Percentiles rank a stretch among this genome's conserved stretches.
Conservation (phyloP, 2,113 vertebrate species). For the Sitta europaea region DNA sequence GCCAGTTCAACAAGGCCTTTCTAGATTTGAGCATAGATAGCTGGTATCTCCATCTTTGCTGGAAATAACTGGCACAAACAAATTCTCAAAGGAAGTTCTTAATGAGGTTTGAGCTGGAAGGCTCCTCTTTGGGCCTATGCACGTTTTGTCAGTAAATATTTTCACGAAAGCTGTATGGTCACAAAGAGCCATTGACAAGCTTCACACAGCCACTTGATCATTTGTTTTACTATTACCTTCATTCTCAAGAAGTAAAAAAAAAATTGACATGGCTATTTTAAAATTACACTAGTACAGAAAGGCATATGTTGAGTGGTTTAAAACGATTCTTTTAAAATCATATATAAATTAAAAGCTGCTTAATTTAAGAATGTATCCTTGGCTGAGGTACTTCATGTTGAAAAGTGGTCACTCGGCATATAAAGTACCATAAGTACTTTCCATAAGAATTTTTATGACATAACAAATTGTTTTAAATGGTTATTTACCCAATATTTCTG, state of each 20-base stretch:
- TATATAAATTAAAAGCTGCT: slow-evolving; percentile 60
- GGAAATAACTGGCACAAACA: background rate
- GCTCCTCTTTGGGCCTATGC: background rate
- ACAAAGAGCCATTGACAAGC: background rate
- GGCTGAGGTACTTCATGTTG: slow-evolving; percentile 37
- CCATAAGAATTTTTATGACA: slow-evolving; percentile 48
- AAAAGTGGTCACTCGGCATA: slow-evolving; percentile 66
- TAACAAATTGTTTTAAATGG: background rate
- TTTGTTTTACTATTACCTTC: background rate
- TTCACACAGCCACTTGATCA: background rate
- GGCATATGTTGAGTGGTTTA: slow-evolving; percentile 6
- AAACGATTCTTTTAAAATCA: background rate
- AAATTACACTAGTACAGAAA: background rate
- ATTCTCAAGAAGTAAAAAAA: background rate
- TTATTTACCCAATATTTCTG: slow-evolving; percentile 60
- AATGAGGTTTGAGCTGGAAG: background rate
- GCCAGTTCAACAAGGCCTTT: background rate
- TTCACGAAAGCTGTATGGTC: slow-evolving; percentile 1
- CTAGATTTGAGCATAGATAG: background rate
- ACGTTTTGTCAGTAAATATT: background rate
- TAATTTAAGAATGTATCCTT: slow-evolving; percentile 69
- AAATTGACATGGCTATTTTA: background rate
- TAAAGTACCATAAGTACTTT: slow-evolving; percentile 37
- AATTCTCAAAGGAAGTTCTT: background rate
- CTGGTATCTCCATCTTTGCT: background rate